A percentile compares a stretch with the other conserved stretches of the same genome.
phyloP scores from a whole-genome alignment of 23 tunicate species.

The Trididemnum miniatum region DNA sequence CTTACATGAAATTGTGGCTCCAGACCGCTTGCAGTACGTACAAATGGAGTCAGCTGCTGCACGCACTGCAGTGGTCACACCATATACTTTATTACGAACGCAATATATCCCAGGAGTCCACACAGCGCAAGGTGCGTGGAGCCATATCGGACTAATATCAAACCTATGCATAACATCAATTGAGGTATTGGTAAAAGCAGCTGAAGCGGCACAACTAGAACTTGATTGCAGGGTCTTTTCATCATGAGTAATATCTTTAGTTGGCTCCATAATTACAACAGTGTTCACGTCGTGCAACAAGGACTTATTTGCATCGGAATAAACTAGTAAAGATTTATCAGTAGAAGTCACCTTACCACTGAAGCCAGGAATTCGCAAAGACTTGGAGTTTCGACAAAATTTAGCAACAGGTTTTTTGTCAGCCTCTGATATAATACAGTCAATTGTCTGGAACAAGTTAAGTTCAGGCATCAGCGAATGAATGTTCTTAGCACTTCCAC shows the following conservation, averaged over 20 bases:
- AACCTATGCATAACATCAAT: conserved; percentile 41
- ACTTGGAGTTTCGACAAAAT: not conserved
- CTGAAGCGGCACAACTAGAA: not conserved
- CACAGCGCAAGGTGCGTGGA: conserved; percentile 59
- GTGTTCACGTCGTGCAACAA: conserved; percentile 45
- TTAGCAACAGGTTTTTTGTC: conserved; percentile 21
- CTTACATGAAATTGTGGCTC: conserved; percentile 22
- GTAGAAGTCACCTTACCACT: conserved; percentile 8
- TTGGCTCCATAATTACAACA: conserved; percentile 62
- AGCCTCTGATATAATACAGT: conserved; percentile 13
- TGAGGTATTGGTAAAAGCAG: not conserved
- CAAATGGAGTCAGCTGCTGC: not conserved
- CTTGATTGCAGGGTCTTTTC: not conserved
- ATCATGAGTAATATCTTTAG: not conserved
- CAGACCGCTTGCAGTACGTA: not conserved
- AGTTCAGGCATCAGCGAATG: conserved; percentile 1
- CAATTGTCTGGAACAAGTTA: conserved; percentile 24
- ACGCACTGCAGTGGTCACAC: conserved; percentile 20
- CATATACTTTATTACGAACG: conserved; percentile 46
- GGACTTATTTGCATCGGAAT: not conserved
- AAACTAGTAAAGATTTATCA: not conserved
- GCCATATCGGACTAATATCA: conserved; percentile 41
- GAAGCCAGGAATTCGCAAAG: conserved; percentile 39
- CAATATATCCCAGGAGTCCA: conserved; percentile 63
- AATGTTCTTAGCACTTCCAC: not conserved